phyloP scores from a whole-genome alignment of 2,888 invertebrate genomes.

The Carabus problematicus region DNA sequence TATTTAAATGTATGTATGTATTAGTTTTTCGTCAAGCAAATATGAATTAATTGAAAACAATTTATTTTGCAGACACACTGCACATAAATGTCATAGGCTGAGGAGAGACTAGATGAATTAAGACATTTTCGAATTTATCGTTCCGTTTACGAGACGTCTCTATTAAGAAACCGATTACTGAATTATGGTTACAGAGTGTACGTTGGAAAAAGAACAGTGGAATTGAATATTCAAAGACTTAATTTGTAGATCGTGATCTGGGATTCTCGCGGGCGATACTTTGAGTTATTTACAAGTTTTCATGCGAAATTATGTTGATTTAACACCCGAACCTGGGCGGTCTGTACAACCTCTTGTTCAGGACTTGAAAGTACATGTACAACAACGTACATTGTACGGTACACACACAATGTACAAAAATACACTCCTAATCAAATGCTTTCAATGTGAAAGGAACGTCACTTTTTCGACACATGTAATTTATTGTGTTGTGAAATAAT shows the following conservation, averaged over 20 bases:
- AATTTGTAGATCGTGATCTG: conserved; percentile 10
- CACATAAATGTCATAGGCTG: not conserved
- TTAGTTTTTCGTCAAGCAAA: too few relatives aligned
- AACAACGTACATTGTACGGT: not conserved
- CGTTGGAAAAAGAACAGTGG: not conserved
- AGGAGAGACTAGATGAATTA: not conserved
- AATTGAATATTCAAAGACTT: conserved; percentile 8
- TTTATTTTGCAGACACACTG: conserved; percentile 3
- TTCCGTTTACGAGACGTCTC: conserved; percentile 12
- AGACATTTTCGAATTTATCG: conserved; percentile 12
- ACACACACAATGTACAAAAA: too few relatives aligned
- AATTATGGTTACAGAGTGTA: too few relatives aligned
- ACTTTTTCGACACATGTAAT: too few relatives aligned
- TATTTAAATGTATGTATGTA: too few relatives aligned
- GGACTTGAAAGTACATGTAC: not conserved
- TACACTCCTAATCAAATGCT: too few relatives aligned
- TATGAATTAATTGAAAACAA: too few relatives aligned
- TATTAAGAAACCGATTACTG: not conserved
- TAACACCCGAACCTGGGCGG: conserved; percentile 36
- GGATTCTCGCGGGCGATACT: conserved; percentile 32
- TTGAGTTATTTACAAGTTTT: conserved; percentile 30
- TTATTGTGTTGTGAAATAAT: too few relatives aligned
- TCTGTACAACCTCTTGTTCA: conserved; percentile 21
- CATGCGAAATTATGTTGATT: conserved; percentile 36
- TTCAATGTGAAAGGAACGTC: too few relatives aligned